Percentiles rank a stretch among this genome's conserved stretches.
Evolutionary conservation across 2,888 invertebrate species (phyloP).

Genomic region (Calliopum simillimum): DNA sequence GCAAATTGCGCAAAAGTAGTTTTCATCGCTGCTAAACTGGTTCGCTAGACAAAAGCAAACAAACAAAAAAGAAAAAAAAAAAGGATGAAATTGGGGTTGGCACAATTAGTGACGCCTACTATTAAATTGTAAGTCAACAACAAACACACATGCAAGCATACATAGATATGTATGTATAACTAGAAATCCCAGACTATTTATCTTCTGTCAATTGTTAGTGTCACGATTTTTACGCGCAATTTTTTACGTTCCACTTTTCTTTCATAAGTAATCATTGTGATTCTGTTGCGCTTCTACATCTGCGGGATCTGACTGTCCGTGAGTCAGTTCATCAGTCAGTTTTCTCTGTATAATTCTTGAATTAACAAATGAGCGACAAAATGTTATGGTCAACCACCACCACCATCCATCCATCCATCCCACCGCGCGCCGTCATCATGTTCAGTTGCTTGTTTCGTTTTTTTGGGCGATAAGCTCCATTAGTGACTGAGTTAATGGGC

Average conservation of each 20-base stretch:
- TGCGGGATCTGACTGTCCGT: background rate
- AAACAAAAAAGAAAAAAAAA: background rate
- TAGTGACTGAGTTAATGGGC: conserved; percentile 67
- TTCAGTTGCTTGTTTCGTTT: conserved; percentile 63
- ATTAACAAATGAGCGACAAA: conserved; percentile 33
- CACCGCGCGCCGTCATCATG: conserved; percentile 36
- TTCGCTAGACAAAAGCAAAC: background rate
- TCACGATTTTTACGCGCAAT: conserved; percentile 12
- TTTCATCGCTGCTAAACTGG: background rate
- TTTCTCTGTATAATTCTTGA: conserved; percentile 5
- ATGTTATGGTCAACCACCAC: background rate
- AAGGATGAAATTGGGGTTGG: background rate
- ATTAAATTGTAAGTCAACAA: conserved; percentile 6
- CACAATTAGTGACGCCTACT: conserved; percentile 27
- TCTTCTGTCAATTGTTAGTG: conserved; percentile 13
- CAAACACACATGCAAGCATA: background rate
- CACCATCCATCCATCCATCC: background rate
- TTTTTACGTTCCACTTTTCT: background rate
- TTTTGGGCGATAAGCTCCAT: conserved; percentile 65
- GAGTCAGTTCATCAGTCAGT: background rate
- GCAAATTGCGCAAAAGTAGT: background rate
- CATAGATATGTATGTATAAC: background rate
- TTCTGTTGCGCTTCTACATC: background rate
- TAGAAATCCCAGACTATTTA: background rate
- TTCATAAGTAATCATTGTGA: background rate